Evolutionary conservation across 2,888 invertebrate genomes (phyloP), one percentile per base, ranked within the genome.

Genomic region (Mongoloraphidia duomilia): DNA sequence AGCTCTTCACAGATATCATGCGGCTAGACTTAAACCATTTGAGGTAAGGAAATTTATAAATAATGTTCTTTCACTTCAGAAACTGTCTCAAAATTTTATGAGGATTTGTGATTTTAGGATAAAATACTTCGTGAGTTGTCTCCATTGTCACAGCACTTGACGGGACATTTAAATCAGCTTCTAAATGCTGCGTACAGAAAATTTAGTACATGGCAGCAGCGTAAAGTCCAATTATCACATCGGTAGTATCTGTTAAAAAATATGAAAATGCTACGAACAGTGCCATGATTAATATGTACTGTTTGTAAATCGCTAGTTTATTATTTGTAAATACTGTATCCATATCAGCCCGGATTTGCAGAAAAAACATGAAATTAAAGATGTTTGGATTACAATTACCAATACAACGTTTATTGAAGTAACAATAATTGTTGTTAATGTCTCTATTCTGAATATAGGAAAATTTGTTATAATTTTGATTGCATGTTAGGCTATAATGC

Each of bases 161-260:
- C 89, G 8, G 80, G 79, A 65, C 94, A 95, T 65, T 74, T 94
- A 63, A 89, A 92, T 67, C 84, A 87, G 63, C 76, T 94, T 68
- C 72, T 95, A 56, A 84, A 84, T 63, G 80, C 86, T 1, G 90
- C 93, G 10, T 88, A 85, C 65, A 76, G 81, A 53, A 93, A 92
- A 63, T 94, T 84, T 70, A 84, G 77, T 41, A 72, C 83, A 44
- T 94, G 93, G 93, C 90, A 90, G 63, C 82, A 83, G 56, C 70
- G 84, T 51, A 80, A 79, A 61, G 59, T 64, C 58, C 63, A 67
- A 51, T 36, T 50, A 35, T 41, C 49, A 11, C 51, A 49, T 47
- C 43, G 50, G 34, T 49, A 49, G 46, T 42, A 13, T 13, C 12
- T 3, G 11, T 35, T 9, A 36, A 42, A 26, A 26, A 26, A 26